Base-by-base conservation (phyloP, 2,113 vertebrate genomes). In the Orthonyx spaldingii region DNA sequence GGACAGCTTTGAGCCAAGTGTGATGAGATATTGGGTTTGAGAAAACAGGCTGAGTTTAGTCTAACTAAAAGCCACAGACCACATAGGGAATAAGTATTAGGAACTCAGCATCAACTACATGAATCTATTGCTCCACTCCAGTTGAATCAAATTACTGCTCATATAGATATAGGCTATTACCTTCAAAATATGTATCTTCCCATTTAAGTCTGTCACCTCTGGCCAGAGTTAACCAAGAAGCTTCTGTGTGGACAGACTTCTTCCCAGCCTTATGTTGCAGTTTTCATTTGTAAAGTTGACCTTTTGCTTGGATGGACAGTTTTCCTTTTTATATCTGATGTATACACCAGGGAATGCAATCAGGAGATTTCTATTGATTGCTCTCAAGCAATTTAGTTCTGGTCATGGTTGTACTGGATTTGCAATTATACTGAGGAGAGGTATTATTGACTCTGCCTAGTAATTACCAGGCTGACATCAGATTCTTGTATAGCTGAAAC, bases 341-440 rank as follows among this genome's bases (percentile, higher is more conserved):
- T 94, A 94, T 95, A 97, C 92, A 93, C 89, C 75, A 44, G 94
- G 93, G 97, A 98, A 98, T 97, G 96, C 91, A 98, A 98, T 97
- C 97, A 97, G 96, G 94, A 97, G 96, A 98, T 98, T 97, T 95
- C 86, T 98, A 98, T 98, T 97, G 98, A 98, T 98, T 98, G 95
- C 86, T 98, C 96, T 97, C 93, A 98, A 97, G 98, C 97, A 98
- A 98, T 98, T 98, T 98, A 98, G 97, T 97, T 98, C 97, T 97
- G 96, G 97, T 97, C 98, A 97, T 98, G 97, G 97, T 94, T 98
- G 97, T 97, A 98, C 96, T 98, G 97, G 98, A 98, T 98, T 98
- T 98, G 97, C 97, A 98, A 98, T 98, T 98, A 98, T 97, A 98
- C 96, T 97, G 97, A 98, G 85, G 95, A 98, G 97, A 97, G 68